Conservation (phyloP, 2,888 invertebrate species). For the Apodemia mormo region DNA sequence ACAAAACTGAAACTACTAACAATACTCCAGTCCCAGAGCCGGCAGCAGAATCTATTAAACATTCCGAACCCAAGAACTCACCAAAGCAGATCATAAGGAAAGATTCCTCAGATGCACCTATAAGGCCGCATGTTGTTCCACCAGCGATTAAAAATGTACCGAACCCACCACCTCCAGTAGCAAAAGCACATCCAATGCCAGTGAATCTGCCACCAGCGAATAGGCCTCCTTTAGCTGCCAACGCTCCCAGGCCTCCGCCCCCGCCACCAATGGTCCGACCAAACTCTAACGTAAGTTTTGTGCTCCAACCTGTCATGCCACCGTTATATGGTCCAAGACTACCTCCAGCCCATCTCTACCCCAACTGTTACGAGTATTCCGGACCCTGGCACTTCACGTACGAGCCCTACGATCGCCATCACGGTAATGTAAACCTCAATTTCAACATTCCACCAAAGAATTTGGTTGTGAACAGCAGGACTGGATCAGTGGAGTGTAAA, state of each 20-base stretch:
- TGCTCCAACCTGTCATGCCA: constrained; percentile 62
- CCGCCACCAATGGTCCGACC: constrained; percentile 44
- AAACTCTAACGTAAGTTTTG: constrained; percentile 74
- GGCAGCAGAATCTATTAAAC: constrained; percentile 54
- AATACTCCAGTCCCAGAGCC: constrained; percentile 45
- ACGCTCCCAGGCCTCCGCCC: constrained; percentile 38
- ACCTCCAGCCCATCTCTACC: constrained; percentile 51
- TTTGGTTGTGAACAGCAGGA: constrained; percentile 60
- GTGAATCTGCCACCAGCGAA: constrained; percentile 41
- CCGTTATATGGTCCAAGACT: constrained; percentile 49
- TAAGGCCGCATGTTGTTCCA: constrained; percentile 39
- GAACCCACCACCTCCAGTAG: constrained; percentile 44
- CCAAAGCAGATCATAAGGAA: constrained; percentile 39
- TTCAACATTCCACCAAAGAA: constrained; percentile 72
- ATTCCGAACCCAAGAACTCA: constrained; percentile 48
- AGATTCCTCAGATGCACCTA: constrained; percentile 44
- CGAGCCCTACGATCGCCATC: constrained; percentile 61
- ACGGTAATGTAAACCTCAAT: constrained; percentile 67
- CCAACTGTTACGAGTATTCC: constrained; percentile 65
- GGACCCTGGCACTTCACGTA: constrained; percentile 73
- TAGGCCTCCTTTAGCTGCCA: constrained; percentile 35
- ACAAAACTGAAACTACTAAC: constrained; percentile 38
- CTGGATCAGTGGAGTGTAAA: constrained; percentile 54
- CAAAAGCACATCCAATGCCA: constrained; percentile 50
- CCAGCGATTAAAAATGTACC: constrained; percentile 42